phyloP scores from a whole-genome alignment of 2,797 vertebrate species.

The Coregonus sp. region DNA sequence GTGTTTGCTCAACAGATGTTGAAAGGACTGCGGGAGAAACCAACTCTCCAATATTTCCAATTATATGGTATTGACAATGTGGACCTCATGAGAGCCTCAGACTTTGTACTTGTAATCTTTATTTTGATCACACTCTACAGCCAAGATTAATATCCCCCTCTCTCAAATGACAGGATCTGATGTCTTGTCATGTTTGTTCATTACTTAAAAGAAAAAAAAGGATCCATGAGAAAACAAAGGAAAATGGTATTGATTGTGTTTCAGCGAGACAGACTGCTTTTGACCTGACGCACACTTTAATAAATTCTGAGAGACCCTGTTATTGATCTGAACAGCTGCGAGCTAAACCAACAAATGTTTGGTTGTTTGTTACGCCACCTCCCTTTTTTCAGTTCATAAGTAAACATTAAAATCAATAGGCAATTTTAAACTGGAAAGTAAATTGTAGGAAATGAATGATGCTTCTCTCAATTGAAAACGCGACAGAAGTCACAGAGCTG shows the following conservation, averaged over 20 bases:
- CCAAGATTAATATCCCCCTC: conserved; percentile 74
- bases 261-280: conserved; percentile 74
- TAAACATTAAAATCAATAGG: conserved; percentile 92
- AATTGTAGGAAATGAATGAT: conserved; percentile 83
- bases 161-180: conserved; percentile 79
- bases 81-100: conserved; percentile 50
- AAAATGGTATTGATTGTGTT: conserved; percentile 81
- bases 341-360: conserved; percentile 70
- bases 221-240: conserved; percentile 67
- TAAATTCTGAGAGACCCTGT: conserved; percentile 80
- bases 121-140: conserved; percentile 72
- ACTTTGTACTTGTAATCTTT: conserved; percentile 62
- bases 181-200: conserved; percentile 84
- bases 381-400: conserved; percentile 72
- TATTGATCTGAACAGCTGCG: conserved; percentile 77
- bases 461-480: conserved; percentile 79
- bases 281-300: conserved; percentile 79
- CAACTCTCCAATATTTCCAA: conserved; percentile 62
- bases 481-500: conserved; percentile 66
- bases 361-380: conserved; percentile 68
- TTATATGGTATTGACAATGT: conserved; percentile 60
- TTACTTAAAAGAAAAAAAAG: conserved; percentile 62
- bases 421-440: conserved; percentile 88
- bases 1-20: conserved; percentile 64
- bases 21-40: conserved; percentile 46